These are phyloP conservation scores for Hoplodrina blanda DNA, from an alignment of 2,888 invertebrate genomes.

Conservation along the genomic window DNA sequence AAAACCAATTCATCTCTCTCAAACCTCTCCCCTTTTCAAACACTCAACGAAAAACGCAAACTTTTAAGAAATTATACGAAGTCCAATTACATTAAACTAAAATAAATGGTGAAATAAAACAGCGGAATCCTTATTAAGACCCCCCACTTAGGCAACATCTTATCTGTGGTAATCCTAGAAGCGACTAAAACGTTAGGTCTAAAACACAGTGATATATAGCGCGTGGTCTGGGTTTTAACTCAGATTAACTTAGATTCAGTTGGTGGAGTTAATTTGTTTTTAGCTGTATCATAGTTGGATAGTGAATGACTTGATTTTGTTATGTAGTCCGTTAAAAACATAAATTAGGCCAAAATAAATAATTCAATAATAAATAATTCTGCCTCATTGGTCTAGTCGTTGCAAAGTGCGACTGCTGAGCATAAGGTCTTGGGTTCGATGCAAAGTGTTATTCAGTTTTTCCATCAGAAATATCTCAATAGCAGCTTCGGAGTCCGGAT, in stretches of 20 bases:
- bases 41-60: conserved; percentile 47
- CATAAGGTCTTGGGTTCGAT: too few species aligned
- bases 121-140: conserved; percentile 65
- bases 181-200: conserved; percentile 64
- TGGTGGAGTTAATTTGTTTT: conserved; percentile 57
- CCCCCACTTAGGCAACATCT: conserved; percentile 64
- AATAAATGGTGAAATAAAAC: conserved; percentile 64
- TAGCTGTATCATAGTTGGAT: conserved; percentile 36
- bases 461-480: too few species aligned
- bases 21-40: conserved; percentile 50
- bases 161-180: conserved; percentile 70
- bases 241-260: conserved; percentile 65
- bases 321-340: not conserved
- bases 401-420: too few species aligned
- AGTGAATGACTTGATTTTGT: conserved; percentile 39
- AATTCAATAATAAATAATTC: too few species aligned
- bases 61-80: conserved; percentile 52
- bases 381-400: too few species aligned
- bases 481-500: too few species aligned
- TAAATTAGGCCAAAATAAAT: too few species aligned
- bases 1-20: conserved; percentile 43
- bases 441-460: too few species aligned
- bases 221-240: conserved; percentile 59
- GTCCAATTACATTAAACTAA: conserved; percentile 64
- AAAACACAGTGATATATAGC: conserved; percentile 66